Percentiles rank a stretch among this genome's conserved stretches.
Conservation (phyloP, 2,797 vertebrate genomes). For the Bovichtus variegatus region DNA sequence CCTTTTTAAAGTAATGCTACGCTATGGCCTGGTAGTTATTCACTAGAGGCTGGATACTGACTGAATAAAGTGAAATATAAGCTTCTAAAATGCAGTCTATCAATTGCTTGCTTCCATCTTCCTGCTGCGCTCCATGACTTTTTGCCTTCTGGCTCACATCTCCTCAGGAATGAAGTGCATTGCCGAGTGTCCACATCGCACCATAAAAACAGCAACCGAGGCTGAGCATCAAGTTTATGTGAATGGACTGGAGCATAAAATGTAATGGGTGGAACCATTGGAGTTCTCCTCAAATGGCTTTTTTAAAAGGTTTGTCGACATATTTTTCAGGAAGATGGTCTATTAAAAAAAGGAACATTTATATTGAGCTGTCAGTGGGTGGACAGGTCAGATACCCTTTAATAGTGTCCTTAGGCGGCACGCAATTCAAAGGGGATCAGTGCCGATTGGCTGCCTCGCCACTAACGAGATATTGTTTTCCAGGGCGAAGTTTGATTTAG, state of each 20-base stretch:
- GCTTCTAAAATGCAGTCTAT: conserved; percentile 81
- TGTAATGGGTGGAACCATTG: conserved; percentile 82
- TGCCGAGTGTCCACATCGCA: conserved; percentile 73
- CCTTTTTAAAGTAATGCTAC: conserved; percentile 74
- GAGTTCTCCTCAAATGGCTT: conserved; percentile 77
- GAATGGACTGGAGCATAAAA: conserved; percentile 83
- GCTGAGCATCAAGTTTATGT: conserved; percentile 82
- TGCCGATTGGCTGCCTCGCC: conserved; percentile 44
- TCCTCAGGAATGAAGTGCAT: conserved; percentile 77
- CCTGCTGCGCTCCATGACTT: conserved; percentile 70
- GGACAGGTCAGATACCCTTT: conserved; percentile 75
- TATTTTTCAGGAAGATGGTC: conserved; percentile 78
- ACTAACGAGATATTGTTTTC: conserved; percentile 74
- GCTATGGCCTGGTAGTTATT: conserved; percentile 70
- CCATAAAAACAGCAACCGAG: conserved; percentile 82
- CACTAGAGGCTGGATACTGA: conserved; percentile 70
- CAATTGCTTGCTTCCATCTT: conserved; percentile 74
- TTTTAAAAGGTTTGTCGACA: conserved; percentile 79
- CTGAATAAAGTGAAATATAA: conserved; percentile 84
- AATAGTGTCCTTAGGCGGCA: conserved; percentile 73
- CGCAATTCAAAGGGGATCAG: conserved; percentile 59
- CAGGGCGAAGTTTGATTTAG: conserved; percentile 60
- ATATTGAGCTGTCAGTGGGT: conserved; percentile 76
- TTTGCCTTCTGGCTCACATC: conserved; percentile 75
- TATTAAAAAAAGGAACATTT: conserved; percentile 78